A percentile compares a stretch with the other conserved stretches of the same genome.
Evolutionary conservation across 2,797 vertebrate species (phyloP).

Genomic region (Phataginus tetradactyla): DNA sequence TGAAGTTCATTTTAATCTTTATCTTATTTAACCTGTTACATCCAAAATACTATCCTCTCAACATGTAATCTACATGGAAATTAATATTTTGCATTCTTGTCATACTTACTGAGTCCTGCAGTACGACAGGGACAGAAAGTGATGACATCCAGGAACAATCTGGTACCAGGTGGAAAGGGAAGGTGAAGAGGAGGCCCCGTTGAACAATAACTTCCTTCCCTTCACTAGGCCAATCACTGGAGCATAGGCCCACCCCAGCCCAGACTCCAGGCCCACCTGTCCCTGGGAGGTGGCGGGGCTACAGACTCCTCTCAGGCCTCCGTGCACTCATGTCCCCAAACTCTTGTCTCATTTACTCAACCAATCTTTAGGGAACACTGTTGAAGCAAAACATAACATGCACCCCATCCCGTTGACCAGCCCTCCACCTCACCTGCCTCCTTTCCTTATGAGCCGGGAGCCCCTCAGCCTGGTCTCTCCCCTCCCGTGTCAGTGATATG

Average conservation of each 20-base stretch:
- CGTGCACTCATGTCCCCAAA: neutral
- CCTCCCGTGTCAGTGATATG: rapidly evolving
- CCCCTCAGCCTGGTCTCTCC: neutral
- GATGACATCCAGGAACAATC: neutral
- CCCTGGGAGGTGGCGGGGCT: neutral
- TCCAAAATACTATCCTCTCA: neutral
- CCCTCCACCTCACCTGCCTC: rapidly evolving
- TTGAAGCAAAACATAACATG: rapidly evolving
- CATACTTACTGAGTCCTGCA: rapidly evolving
- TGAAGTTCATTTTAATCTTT: neutral
- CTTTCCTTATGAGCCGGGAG: neutral
- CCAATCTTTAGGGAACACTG: neutral
- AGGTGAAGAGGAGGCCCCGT: neutral
- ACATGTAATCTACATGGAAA: neutral
- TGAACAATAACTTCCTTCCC: too few relatives aligned
- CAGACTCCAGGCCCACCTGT: rapidly evolving
- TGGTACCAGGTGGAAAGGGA: neutral
- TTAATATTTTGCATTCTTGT: neutral
- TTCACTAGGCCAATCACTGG: rapidly evolving
- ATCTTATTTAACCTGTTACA: neutral
- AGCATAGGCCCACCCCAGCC: neutral
- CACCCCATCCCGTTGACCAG: rapidly evolving
- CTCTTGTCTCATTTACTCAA: neutral
- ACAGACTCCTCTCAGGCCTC: neutral
- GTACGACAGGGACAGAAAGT: neutral